Evolutionary conservation across 2,888 invertebrate species (phyloP), one percentile per base, ranked within the genome.

Genomic region (Melangyna quadrimaculata): DNA sequence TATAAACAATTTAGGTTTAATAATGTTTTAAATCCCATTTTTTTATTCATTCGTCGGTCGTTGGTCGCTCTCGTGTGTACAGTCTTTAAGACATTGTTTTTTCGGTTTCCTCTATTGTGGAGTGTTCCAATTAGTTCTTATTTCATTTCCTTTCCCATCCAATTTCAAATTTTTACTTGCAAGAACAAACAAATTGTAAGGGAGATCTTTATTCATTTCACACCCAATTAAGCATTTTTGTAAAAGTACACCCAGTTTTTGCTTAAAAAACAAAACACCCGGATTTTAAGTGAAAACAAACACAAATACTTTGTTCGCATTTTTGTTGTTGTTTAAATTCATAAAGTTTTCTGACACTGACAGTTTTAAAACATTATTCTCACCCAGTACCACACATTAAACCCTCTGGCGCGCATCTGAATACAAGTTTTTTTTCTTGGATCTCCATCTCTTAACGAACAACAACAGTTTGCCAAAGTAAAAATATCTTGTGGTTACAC

Each of bases 401-500:
- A 67, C 51, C 51, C 35, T 67, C 67, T 67, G 10, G 51, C 48
- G 51, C 48, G 48, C 35, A 51, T 67, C 51, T 67, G n/a, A 14
- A n/a, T 3, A 27, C 27, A 19, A 14, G 0, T 14, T 17, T 37
- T 29, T 37, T 5, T 35, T 8, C 19, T 19, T 48, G 10, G 5
- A 37, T 51, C 2, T 24, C 5, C n/a, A 10, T 51, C 14, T 22
- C 3, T 12, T n/a, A 45, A 32, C 24, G 40, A 43, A 29, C 43
- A 67, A 10, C 63, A 65, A 29, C n/a, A 61, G 14, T 63, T 57
- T 71, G 61, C 40, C 61, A 61, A 53, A 27, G 53, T 8, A 57
- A 35, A 71, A 48, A 72, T 55, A 57, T 78, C 51, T 63, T 27
- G 43, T 45, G 43, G 72, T 48, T 72, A 43, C 43, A 78, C 53